These are phyloP conservation scores for Chouioia cunea DNA, from an alignment of 2,888 invertebrate species.

Conservation along the genomic window DNA sequence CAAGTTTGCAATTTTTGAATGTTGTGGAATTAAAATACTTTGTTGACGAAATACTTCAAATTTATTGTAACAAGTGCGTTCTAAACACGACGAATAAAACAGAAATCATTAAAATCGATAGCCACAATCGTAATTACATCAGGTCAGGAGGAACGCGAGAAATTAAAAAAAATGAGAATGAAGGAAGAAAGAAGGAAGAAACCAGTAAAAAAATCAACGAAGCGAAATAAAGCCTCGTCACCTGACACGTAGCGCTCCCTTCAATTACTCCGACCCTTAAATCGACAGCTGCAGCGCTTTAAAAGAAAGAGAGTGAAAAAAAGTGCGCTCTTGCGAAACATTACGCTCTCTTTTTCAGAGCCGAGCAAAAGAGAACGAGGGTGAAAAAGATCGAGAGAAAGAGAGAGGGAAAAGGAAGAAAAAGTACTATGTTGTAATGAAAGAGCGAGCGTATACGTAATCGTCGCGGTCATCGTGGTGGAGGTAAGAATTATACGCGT, in stretches of 20 bases:
- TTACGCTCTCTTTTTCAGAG: neutral
- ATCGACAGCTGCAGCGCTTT: constrained; percentile 32
- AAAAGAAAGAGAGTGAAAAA: constrained; percentile 12
- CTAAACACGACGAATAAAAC: too few species aligned
- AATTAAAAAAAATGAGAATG: neutral
- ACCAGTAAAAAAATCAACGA: neutral
- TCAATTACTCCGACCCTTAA: constrained; percentile 28
- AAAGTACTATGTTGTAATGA: constrained; percentile 23
- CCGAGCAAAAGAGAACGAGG: neutral
- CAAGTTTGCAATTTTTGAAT: too few species aligned
- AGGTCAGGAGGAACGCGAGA: neutral
- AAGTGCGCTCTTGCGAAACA: constrained; percentile 10
- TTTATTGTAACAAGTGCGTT: too few species aligned
- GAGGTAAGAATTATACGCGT: constrained; percentile 16
- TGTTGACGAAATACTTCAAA: too few species aligned
- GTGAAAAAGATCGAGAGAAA: too few species aligned
- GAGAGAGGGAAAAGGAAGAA: neutral
- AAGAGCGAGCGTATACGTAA: constrained; percentile 19
- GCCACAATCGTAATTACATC: neutral
- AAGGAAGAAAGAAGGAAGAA: neutral
- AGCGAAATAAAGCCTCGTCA: neutral
- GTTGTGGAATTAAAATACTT: too few species aligned
- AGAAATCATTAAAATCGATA: too few species aligned
- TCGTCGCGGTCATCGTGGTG: constrained; percentile 39
- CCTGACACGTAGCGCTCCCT: constrained; percentile 12